Conservation (phyloP, 1,140 invertebrate species). For the Rhopalosiphum maidis region DNA sequence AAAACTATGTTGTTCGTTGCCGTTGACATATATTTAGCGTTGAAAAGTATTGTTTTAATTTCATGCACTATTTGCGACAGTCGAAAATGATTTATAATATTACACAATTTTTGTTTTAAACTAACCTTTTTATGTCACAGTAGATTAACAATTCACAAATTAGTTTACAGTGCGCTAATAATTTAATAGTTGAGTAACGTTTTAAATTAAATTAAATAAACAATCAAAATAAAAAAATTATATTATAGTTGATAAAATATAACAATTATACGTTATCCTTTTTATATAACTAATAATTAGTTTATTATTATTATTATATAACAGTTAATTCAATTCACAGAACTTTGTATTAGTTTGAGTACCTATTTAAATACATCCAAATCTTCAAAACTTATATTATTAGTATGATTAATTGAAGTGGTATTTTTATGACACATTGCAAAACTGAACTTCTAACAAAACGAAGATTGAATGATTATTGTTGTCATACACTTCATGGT, state of each 20-base stretch:
- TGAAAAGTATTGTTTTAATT: constrained; percentile 32
- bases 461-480: neutral
- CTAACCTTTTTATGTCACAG: constrained; percentile 15
- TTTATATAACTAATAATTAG: neutral
- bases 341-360: neutral
- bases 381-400: neutral
- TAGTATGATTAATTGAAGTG: neutral
- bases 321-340: neutral
- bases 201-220: neutral
- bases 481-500: neutral
- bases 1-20: neutral
- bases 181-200: neutral
- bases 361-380: neutral
- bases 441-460: neutral
- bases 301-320: neutral
- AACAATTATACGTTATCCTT: neutral
- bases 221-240: neutral
- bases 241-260: neutral
- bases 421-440: neutral
- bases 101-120: neutral
- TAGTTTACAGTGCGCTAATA: neutral
- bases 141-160: constrained; percentile 7
- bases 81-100: constrained; percentile 7
- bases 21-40: neutral
- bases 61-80: constrained; percentile 19